Base-by-base conservation (phyloP, 2,113 vertebrate species). In the Aegotheles bennettii region DNA sequence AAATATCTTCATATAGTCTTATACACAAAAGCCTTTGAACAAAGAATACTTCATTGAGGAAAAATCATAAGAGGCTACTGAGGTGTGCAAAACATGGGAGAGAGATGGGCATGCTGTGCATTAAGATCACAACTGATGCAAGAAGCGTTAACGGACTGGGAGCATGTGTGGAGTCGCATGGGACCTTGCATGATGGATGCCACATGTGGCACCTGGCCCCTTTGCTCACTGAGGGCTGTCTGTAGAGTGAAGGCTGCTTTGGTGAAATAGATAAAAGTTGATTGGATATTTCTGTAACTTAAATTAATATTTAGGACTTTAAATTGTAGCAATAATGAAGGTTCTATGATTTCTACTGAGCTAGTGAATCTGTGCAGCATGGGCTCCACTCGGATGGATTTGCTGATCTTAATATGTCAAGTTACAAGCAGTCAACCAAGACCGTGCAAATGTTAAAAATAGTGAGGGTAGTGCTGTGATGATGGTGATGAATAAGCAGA, bases 141-240 rank as follows among this genome's bases (percentile, higher is more conserved):
- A 18, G 12, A 54, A 51, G 5, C 2, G 4, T 14, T 64, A 47
- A 6, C 35, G 70, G n/a, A 4, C 43, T 82, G 57, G 29, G 43
- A 81, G 31, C 15, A 10, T 17, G 40, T 4, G 3, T 71, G n/a
- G 40, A 47, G 16, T 36, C 4, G 1, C 33, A 7, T 9, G 10
- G 43, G 73, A 63, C 56, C 29, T 68, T 1, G 2, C 16, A 1
- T 70, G 64, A 9, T 13, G 12, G 13, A 6, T 26, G 13, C 24
- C 36, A 24, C 9, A 2, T 17, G 43, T 35, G 43, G 20, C 54
- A n/a, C 74, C 69, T 60, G 19, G 26, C 23, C 17, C 57, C 36
- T 0, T 0, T 33, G 21, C 23, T 54, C 23, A 23, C 10, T 42
- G 54, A 35, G n/a, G 17, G 6, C 12, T 71, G 42, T 33, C n/a